Evolutionary conservation across 2,113 vertebrate genomes (phyloP), one percentile per base, ranked within the genome.

Genomic region (Sinocyclocheilus rhinocerous): DNA sequence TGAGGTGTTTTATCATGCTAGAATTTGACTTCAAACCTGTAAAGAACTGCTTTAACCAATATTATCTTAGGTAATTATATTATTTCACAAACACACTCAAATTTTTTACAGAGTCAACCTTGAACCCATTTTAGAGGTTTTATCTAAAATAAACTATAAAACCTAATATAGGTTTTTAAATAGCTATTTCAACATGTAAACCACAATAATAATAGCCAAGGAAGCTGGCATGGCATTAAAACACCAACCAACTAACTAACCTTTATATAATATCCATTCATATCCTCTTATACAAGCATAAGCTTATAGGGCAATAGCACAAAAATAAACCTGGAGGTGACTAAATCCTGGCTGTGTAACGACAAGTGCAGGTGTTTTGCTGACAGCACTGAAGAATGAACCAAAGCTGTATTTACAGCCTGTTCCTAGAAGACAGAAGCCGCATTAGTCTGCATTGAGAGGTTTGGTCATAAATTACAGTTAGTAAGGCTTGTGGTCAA

Each of bases 331-430:
- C 73, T 84, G 24, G 70, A 79, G 87, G 57, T 57, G 39, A 59
- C 63, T 48, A 18, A 63, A 75, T 59, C 22, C 22, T 11, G 39
- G 52, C 22, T 75, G 78, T 20, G 20, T 24, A 69, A 20, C 6
- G 8, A 57, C 18, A 65, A 29, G 76, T 86, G 69, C 85, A 78
- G 86, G 86, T 76, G 36, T 24, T 76, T 33, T n/a, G 22, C 76
- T 87, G 84, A 91, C 88, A 89, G 87, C 73, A 84, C 22, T 75
- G 83, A 79, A 77, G 48, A 73, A 76, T 83, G 29, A 81, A 61
- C 73, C 52, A 52, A n/a, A 77, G 29, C 36, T 8, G 15, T 75
- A 42, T 72, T 72, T 72, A 42, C 69, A 72, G 69, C 69, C 69
- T 72, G 18, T 72, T 42, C 36, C 69, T 39, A 39, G 69, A 72